Evolutionary conservation across 1,140 invertebrate genomes (phyloP).

Genomic region (Zaprionus inermis): DNA sequence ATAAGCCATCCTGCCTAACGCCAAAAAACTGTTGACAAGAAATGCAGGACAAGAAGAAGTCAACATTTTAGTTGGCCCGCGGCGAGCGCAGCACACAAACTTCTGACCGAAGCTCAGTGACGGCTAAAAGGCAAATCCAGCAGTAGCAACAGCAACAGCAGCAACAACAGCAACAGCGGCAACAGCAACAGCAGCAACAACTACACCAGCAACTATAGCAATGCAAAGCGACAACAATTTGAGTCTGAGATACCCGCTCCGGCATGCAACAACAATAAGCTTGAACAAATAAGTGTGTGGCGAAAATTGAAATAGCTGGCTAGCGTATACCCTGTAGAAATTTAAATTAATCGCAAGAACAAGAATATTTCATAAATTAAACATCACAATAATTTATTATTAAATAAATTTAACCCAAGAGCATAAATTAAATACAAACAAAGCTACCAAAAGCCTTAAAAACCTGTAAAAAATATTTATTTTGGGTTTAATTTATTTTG

Average conservation of each 20-base stretch:
- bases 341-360: too few species aligned
- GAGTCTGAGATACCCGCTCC: constrained; percentile 16
- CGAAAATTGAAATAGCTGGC: neutral
- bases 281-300: constrained; percentile 15
- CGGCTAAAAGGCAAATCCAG: constrained; percentile 1
- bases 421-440: too few species aligned
- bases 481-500: too few species aligned
- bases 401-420: too few species aligned
- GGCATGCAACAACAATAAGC: constrained; percentile 25
- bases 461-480: too few species aligned
- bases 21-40: constrained; percentile 29
- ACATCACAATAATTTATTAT: too few species aligned
- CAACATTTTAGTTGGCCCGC: constrained; percentile 20
- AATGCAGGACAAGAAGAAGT: constrained; percentile 13
- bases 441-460: too few species aligned
- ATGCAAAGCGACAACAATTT: constrained; percentile 22
- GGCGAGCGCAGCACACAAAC: constrained; percentile 16
- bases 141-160: neutral
- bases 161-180: constrained; percentile 5
- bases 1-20: constrained; percentile 16
- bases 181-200: constrained; percentile 8
- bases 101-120: neutral
- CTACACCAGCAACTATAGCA: constrained; percentile 1
- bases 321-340: neutral
- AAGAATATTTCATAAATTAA: too few species aligned